phyloP scores from a whole-genome alignment of 2,113 vertebrate species.

The Indicator indicator region DNA sequence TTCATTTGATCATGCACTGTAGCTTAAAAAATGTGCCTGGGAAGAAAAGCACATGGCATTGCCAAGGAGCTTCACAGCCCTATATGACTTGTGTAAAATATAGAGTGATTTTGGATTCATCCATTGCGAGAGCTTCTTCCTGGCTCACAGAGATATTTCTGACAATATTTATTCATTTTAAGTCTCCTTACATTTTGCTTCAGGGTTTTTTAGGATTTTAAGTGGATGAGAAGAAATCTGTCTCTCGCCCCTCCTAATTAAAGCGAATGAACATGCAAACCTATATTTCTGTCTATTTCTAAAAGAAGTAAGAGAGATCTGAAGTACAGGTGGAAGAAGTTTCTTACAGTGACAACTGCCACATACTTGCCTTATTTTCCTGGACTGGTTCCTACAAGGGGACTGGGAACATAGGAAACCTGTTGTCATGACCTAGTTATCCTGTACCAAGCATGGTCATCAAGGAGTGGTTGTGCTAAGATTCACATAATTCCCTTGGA shows the following conservation, averaged over 20 bases:
- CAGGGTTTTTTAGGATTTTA: neutral
- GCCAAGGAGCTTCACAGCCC: constrained; percentile 1
- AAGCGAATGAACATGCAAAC: neutral
- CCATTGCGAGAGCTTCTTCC: neutral
- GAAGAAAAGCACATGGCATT: constrained; percentile 30
- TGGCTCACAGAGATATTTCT: constrained; percentile 28
- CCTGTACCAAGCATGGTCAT: no score
- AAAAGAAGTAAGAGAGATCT: neutral
- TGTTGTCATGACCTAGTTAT: neutral
- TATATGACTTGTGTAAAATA: constrained; percentile 37
- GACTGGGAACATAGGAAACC: neutral
- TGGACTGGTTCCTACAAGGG: neutral
- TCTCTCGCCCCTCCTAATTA: neutral
- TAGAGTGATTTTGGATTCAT: constrained; percentile 40
- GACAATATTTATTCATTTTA: constrained; percentile 37
- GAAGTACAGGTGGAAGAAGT: neutral
- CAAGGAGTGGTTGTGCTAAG: no score
- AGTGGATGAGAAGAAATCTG: neutral
- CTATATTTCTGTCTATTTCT: neutral
- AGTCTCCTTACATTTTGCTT: neutral
- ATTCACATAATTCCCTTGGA: no score
- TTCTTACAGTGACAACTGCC: neutral
- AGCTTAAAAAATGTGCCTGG: constrained; percentile 50
- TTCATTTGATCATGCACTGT: constrained; percentile 60
- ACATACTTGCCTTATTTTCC: neutral